phyloP scores from a whole-genome alignment of 37 sponge, comb jelly and placozoan genomes.

The Theonella swinhoei region DNA sequence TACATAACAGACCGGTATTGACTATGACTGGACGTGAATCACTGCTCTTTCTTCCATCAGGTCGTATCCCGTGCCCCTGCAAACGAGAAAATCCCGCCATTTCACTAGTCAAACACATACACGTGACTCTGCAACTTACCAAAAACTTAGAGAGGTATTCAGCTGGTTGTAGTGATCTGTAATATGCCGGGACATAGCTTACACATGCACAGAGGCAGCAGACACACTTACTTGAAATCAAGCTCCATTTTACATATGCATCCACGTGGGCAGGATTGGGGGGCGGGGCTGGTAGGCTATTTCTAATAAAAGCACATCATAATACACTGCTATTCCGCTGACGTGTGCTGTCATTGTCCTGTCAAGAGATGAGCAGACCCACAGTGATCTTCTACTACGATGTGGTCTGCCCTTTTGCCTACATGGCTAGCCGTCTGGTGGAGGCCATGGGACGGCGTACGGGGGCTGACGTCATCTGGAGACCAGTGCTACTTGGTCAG shows the following conservation, averaged over 20 bases:
- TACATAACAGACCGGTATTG: constrained; percentile 18
- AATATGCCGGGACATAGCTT: too few species aligned
- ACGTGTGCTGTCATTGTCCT: too few species aligned
- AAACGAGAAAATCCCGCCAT: background rate
- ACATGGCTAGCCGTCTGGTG: constrained; percentile 80
- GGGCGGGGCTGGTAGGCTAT: background rate
- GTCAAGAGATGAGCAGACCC: background rate
- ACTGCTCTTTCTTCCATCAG: constrained; percentile 47
- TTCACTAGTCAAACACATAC: background rate
- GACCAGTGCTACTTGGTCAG: constrained; percentile 87
- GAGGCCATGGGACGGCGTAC: constrained; percentile 50
- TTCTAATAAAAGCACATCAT: background rate
- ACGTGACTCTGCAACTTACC: constrained; percentile 16
- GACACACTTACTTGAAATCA: background rate
- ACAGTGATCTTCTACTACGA: constrained; percentile 84
- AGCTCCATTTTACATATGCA: background rate
- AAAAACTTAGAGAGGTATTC: constrained; percentile 31
- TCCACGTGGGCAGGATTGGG: background rate
- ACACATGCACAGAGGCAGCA: too few species aligned
- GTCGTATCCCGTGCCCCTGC: constrained; percentile 41
- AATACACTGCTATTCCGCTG: background rate
- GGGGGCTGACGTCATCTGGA: constrained; percentile 70
- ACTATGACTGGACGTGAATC: constrained; percentile 30
- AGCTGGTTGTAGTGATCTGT: constrained; percentile 10
- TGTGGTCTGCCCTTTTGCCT: constrained; percentile 95